Evolutionary conservation across 2,888 invertebrate genomes (phyloP), one percentile per base, ranked within the genome.

Genomic region (Heliconius ethilla): DNA sequence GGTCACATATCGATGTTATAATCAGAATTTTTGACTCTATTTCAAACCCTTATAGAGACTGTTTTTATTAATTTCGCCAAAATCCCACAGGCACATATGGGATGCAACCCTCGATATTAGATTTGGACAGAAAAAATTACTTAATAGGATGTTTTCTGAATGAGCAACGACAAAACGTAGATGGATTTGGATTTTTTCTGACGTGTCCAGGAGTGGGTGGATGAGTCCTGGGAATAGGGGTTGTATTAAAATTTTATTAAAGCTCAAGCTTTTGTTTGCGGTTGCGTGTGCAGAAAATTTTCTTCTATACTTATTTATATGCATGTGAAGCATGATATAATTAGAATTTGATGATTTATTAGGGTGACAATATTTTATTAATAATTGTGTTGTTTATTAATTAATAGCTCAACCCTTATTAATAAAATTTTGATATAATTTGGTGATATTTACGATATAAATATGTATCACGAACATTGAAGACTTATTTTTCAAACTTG

Each of bases 101-200:
- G 89, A 87, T 85, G 86, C 91, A 89, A 91, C 93, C 93, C 93
- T 90, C 90, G 87, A 88, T 90, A 91, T 93, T 91, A 92, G 89
- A 89, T 91, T 92, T 90, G 86, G 89, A 87, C 85, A 89, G 90
- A 92, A 94, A 93, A 93, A 93, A 93, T 88, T 92, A 91, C 90
- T 92, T 92, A 93, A 94, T 94, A 89, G 91, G 90, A 92, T 93
- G 92, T 92, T 92, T 92, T 92, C 92, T 92, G 91, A 89, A 86
- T 89, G 92, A 91, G 88, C 86, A 87, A 85, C 86, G 86, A 86
- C 86, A 88, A 86, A 86, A 88, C 84, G 86, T 80, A 79, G 76
- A 85, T 82, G 86, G 86, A 82, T 83, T 84, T 85, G 83, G 84
- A 84, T 88, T 87, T 88, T 86, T 84, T 81, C 83, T 84, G 55